Conservation (phyloP, 1,140 invertebrate species). For the Drosophila miranda region DNA sequence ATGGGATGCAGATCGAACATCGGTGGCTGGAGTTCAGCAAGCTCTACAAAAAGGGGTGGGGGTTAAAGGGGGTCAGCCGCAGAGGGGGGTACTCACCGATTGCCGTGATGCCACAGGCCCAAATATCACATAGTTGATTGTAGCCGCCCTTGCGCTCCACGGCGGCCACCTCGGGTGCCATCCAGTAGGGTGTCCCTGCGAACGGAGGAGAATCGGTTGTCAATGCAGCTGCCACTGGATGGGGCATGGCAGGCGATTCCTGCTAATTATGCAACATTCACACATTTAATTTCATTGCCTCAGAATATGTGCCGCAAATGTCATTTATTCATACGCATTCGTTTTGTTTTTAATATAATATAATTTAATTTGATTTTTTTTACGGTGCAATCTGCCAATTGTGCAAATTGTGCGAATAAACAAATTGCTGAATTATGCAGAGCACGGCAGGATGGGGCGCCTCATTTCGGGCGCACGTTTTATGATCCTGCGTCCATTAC, state of each 20-base stretch:
- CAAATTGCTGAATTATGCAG: constrained; percentile 62
- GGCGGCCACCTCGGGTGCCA: constrained; percentile 98
- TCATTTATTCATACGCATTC: constrained; percentile 45
- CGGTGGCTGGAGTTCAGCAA: constrained; percentile 99
- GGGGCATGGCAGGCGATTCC: neutral
- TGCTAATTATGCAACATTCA: constrained; percentile 42
- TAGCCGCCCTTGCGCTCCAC: constrained; percentile 99
- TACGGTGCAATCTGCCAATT: constrained; percentile 35
- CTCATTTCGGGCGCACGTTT: constrained; percentile 47
- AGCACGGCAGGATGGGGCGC: constrained; percentile 22
- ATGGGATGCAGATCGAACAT: constrained; percentile 99
- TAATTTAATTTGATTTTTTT: constrained; percentile 59
- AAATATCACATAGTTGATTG: constrained; percentile 99
- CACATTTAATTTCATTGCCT: constrained; percentile 48
- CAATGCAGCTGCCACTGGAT: too few species aligned
- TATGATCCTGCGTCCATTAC: constrained; percentile 43
- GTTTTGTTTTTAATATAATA: constrained; percentile 39
- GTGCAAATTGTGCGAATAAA: constrained; percentile 50
- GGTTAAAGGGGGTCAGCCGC: neutral
- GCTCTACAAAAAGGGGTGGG: constrained; percentile 84
- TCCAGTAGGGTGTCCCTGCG: constrained; percentile 93
- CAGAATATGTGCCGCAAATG: constrained; percentile 30
- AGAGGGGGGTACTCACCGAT: constrained; percentile 86
- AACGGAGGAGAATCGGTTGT: neutral
- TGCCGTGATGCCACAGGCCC: constrained; percentile 99